Conservation (phyloP, 2,797 vertebrate genomes). For the Morelia viridis region DNA sequence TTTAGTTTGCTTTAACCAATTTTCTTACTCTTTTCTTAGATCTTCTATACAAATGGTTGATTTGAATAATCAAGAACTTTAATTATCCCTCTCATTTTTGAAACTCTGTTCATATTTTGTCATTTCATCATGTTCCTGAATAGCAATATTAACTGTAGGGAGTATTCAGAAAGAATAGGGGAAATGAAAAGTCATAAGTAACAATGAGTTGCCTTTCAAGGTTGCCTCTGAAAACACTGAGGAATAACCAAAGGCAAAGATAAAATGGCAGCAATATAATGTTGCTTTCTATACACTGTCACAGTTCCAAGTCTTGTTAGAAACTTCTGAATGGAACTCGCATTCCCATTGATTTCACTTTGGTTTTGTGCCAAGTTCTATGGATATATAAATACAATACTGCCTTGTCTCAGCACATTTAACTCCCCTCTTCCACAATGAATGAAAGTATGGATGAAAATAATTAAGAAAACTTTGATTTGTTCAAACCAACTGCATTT, state of each 20-base stretch:
- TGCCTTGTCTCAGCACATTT: background rate
- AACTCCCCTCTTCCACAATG: background rate
- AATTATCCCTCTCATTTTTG: background rate
- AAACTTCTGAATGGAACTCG: background rate
- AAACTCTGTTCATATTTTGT: background rate
- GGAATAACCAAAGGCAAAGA: background rate
- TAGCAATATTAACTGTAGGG: background rate
- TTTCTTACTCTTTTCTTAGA: background rate
- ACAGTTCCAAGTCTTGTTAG: background rate
- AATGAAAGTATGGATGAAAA: conserved; percentile 3
- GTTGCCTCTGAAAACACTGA: background rate
- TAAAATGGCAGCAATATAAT: background rate
- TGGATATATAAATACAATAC: background rate
- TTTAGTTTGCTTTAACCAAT: background rate
- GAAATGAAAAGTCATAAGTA: background rate
- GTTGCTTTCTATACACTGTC: background rate
- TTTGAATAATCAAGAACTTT: background rate
- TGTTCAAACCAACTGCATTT: background rate
- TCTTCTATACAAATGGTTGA: background rate
- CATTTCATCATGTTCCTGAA: background rate
- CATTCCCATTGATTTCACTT: background rate
- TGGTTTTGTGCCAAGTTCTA: background rate
- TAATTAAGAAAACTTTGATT: background rate
- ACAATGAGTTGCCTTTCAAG: background rate
- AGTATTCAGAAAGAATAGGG: background rate